phyloP scores from a whole-genome alignment of 2,113 vertebrate genomes.

The Picathartes gymnocephalus region DNA sequence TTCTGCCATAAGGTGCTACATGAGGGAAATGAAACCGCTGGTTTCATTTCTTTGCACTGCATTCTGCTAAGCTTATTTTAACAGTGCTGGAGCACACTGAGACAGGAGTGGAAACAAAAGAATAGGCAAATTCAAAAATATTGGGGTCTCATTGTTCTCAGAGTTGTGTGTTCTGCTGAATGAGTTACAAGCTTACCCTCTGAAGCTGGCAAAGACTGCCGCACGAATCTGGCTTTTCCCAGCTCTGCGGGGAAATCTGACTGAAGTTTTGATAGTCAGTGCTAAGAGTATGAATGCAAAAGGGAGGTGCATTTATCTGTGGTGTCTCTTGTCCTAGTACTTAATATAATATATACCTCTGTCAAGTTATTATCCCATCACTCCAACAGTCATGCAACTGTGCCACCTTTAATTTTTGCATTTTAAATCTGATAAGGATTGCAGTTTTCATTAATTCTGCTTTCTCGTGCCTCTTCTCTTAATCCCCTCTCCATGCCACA shows the following conservation, averaged over 20 bases:
- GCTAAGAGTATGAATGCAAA: background rate
- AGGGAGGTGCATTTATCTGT: background rate
- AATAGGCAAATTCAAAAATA: background rate
- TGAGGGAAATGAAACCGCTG: slow-evolving; percentile 12
- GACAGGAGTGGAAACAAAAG: background rate
- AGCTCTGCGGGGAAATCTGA: background rate
- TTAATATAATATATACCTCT: background rate
- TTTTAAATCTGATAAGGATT: background rate
- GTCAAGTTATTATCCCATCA: background rate
- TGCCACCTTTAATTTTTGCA: background rate
- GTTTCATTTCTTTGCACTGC: slow-evolving; percentile 44
- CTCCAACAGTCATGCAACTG: background rate
- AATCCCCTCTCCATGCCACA: background rate
- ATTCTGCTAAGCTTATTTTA: slow-evolving; percentile 9
- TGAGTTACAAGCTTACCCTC: background rate
- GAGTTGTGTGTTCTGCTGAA: background rate
- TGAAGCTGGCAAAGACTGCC: background rate
- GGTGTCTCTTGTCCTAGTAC: background rate
- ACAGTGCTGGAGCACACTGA: background rate
- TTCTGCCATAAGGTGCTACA: background rate
- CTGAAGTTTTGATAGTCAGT: background rate
- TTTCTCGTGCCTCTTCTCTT: background rate
- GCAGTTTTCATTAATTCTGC: background rate
- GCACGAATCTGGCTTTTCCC: background rate
- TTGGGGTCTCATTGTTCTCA: background rate